Conservation (phyloP, 2,888 invertebrate species). For the Petrophora chlorosata region DNA sequence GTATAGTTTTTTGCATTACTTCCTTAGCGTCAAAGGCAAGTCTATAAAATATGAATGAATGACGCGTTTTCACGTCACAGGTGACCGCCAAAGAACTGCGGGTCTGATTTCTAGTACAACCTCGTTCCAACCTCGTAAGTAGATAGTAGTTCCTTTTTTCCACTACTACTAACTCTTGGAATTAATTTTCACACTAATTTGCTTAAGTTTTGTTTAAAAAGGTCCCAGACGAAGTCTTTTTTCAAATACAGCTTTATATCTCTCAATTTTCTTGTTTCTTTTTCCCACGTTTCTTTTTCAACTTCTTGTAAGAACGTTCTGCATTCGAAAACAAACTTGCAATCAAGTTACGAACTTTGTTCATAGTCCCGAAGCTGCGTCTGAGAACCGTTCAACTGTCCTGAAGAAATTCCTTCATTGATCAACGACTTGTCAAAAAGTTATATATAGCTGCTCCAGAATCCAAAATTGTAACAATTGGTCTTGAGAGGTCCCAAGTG, state of each 20-base stretch:
- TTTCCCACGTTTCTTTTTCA: background rate
- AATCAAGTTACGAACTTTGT: conserved; percentile 16
- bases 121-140: conserved; percentile 38
- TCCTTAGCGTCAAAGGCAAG: conserved; percentile 1
- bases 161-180: no score
- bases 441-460: conserved; percentile 69
- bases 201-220: no score
- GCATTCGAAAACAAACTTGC: background rate
- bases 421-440: conserved; percentile 45
- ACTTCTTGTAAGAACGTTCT: background rate
- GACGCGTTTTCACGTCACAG: conserved; percentile 15
- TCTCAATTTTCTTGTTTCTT: no score
- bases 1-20: background rate
- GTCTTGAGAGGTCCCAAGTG: conserved; percentile 58
- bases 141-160: no score
- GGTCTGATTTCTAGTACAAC: conserved; percentile 35
- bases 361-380: conserved; percentile 1
- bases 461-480: conserved; percentile 70
- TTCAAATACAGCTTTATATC: no score
- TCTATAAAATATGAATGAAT: conserved; percentile 6
- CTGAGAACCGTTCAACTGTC: conserved; percentile 19
- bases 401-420: conserved; percentile 33
- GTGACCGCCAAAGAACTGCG: conserved; percentile 38
- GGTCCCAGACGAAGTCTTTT: no score
- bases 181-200: no score